phyloP scores from a whole-genome alignment of 2,888 invertebrate genomes.

The Caradrina kadenii region DNA sequence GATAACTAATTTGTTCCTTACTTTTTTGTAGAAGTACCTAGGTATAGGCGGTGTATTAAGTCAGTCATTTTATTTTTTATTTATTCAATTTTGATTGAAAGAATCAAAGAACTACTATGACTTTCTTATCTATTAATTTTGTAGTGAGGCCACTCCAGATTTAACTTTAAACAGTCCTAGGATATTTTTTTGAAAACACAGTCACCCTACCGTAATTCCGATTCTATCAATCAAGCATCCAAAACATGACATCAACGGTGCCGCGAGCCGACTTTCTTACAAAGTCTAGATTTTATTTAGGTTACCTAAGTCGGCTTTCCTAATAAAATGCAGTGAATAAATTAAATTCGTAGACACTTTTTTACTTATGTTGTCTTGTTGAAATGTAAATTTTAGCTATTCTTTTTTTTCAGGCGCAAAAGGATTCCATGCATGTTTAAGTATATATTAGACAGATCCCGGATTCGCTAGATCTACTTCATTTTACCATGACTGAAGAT shows the following conservation, averaged over 20 bases:
- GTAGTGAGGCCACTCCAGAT: not conserved
- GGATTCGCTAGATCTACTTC: no score
- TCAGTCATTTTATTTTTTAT: no score
- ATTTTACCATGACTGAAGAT: no score
- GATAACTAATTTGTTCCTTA: no score
- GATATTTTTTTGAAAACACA: not conserved
- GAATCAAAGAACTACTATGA: not conserved
- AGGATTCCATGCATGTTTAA: not conserved
- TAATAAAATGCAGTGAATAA: conserved; percentile 36
- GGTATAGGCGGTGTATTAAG: no score
- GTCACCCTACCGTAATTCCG: conserved; percentile 35
- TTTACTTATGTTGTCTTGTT: not conserved
- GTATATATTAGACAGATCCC: no score
- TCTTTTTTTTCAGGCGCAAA: conserved; percentile 20
- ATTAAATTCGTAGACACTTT: conserved; percentile 17
- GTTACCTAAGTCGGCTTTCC: conserved; percentile 41
- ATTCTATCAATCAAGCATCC: conserved; percentile 25
- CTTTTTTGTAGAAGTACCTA: no score
- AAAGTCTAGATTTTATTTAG: conserved; percentile 53
- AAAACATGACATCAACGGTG: conserved; percentile 56
- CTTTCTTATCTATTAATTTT: not conserved
- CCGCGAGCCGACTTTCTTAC: conserved; percentile 52
- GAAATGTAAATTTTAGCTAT: conserved; percentile 33
- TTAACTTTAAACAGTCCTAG: not conserved
- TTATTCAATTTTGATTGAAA: no score